phyloP scores from a whole-genome alignment of 2,888 invertebrate species.

The Cryptus armator region DNA sequence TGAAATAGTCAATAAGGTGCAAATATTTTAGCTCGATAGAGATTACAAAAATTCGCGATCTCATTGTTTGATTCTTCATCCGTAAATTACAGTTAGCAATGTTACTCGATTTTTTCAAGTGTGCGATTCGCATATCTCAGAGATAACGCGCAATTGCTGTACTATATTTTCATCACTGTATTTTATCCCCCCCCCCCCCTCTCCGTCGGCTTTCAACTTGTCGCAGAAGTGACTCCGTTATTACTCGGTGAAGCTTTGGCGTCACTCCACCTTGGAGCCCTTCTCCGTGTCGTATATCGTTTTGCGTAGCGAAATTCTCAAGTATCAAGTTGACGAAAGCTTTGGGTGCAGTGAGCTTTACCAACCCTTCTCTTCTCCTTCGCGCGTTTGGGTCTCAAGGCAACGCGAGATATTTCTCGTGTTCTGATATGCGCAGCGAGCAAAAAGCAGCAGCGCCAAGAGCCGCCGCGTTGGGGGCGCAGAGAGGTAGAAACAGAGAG shows the following conservation, averaged over 20 bases:
- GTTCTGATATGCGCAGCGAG: conserved; percentile 18
- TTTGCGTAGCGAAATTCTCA: conserved; percentile 46
- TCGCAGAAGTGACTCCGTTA: conserved; percentile 13
- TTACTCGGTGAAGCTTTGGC: conserved; percentile 13
- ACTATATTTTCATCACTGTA: background rate
- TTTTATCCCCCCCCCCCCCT: background rate
- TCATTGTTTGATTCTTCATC: background rate
- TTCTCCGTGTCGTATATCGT: conserved; percentile 10
- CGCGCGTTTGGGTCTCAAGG: conserved; percentile 10
- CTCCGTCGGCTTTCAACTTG: background rate
- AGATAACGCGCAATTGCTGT: background rate
- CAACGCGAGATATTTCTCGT: conserved; percentile 14
- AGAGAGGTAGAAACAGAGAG: background rate
- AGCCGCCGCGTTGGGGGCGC: background rate
- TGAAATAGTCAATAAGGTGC: conserved; percentile 7
- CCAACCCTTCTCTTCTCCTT: background rate
- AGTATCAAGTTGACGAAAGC: conserved; percentile 48
- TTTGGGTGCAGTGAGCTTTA: conserved; percentile 37
- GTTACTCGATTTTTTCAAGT: background rate
- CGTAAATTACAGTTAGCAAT: background rate
- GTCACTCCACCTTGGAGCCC: background rate
- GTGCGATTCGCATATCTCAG: background rate
- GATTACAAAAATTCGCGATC: background rate
- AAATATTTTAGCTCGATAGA: background rate
- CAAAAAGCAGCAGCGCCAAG: background rate